Evolutionary conservation across 2,797 vertebrate genomes (phyloP).

Genomic region (Pteronotus mesoamericanus): DNA sequence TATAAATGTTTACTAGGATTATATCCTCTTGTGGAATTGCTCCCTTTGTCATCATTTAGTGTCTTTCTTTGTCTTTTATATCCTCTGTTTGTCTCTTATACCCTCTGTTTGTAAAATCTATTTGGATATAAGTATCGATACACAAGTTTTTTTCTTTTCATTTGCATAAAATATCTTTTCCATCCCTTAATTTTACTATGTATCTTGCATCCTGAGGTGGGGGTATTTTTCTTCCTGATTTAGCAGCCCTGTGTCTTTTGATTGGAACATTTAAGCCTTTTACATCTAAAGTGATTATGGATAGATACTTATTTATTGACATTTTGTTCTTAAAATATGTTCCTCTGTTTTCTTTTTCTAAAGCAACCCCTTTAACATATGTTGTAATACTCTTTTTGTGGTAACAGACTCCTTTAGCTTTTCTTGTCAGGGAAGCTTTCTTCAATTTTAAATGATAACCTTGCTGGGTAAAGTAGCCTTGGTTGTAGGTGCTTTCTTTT

Average conservation of each 20-base stretch:
- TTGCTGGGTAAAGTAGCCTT: no score
- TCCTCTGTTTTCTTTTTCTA: neutral
- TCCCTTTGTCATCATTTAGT: neutral
- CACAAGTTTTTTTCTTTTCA: no score
- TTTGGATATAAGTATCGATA: no score
- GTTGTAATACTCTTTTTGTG: no score
- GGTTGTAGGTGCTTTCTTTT: no score
- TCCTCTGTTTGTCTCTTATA: neutral
- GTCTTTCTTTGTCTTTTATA: neutral
- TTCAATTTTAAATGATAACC: no score
- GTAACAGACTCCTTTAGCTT: no score
- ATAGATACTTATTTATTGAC: neutral
- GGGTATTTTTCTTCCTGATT: neutral
- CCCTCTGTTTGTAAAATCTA: no score
- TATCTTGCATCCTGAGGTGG: neutral
- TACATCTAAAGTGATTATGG: neutral
- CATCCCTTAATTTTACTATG: neutral
- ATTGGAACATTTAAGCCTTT: neutral
- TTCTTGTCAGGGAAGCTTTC: no score
- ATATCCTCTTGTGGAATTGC: no score
- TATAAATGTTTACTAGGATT: no score
- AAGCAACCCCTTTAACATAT: neutral
- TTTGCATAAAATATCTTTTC: neutral
- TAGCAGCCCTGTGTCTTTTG: neutral
- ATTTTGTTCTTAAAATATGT: neutral